These are phyloP conservation scores for Acromyrmex charruanus DNA, from an alignment of 1,140 invertebrate species.

Conservation along the genomic window DNA sequence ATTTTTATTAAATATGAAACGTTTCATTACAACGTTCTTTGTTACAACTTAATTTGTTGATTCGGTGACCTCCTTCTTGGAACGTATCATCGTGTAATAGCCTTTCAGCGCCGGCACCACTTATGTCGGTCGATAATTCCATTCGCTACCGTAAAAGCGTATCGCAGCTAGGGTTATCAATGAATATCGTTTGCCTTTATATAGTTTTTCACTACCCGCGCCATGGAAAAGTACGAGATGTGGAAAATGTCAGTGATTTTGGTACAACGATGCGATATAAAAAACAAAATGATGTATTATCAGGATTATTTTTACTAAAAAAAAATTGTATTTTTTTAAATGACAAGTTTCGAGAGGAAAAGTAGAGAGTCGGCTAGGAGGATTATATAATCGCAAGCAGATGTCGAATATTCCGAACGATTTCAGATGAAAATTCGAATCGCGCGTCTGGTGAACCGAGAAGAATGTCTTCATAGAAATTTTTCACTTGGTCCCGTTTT, in stretches of 20 bases:
- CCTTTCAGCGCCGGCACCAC: conserved; percentile 30
- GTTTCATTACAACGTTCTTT: conserved; percentile 32
- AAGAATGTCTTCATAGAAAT: conserved; percentile 58
- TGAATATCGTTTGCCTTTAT: conserved; percentile 22
- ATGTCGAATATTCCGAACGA: conserved; percentile 47
- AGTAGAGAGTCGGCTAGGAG: neutral
- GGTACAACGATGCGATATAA: neutral
- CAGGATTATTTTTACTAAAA: neutral
- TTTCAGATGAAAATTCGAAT: conserved; percentile 42
- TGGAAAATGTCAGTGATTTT: conserved; percentile 29
- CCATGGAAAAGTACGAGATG: neutral
- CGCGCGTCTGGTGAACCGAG: conserved; percentile 13
- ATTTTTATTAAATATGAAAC: conserved; percentile 39
- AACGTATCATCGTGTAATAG: conserved; percentile 52
- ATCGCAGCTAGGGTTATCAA: conserved; percentile 46
- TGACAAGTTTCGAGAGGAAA: neutral
- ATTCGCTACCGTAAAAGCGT: conserved; percentile 42
- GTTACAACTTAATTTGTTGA: conserved; percentile 59
- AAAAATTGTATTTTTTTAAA: neutral
- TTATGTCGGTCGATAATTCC: conserved; percentile 65
- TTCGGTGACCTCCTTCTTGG: conserved; percentile 53
- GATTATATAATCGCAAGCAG: conserved; percentile 40
- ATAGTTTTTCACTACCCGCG: neutral
- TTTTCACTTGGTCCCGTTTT: conserved; percentile 33
- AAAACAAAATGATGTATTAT: neutral